These are phyloP conservation scores for Dasypogon diadema DNA, from an alignment of 2,888 invertebrate genomes.

Conservation along the genomic window DNA sequence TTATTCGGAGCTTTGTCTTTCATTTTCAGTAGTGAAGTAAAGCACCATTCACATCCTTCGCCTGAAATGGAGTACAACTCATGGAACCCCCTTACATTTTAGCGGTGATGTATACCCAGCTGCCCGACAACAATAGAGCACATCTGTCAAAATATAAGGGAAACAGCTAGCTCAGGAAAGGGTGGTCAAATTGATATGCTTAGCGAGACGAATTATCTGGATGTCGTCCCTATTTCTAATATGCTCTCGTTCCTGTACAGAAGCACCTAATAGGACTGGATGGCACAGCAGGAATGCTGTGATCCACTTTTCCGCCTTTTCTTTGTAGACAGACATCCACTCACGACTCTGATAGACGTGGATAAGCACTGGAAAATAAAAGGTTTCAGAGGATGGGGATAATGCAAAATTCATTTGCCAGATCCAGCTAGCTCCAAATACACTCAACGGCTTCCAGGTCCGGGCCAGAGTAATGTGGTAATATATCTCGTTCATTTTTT, in stretches of 20 bases:
- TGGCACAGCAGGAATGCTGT: not conserved
- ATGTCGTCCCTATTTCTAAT: slow-evolving; percentile 49
- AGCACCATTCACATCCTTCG: not conserved
- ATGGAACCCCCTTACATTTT: not conserved
- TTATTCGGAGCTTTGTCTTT: slow-evolving; percentile 35
- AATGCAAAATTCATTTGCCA: slow-evolving; percentile 51
- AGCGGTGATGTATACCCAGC: slow-evolving; percentile 24
- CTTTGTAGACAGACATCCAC: slow-evolving; percentile 19
- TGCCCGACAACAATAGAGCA: slow-evolving; percentile 46
- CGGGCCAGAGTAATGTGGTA: slow-evolving; percentile 7
- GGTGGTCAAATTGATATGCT: slow-evolving; percentile 54
- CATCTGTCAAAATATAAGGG: slow-evolving; percentile 52
- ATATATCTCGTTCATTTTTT: slow-evolving; percentile 13
- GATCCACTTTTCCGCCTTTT: slow-evolving; percentile 39
- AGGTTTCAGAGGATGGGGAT: slow-evolving; percentile 23
- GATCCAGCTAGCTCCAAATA: slow-evolving; percentile 50
- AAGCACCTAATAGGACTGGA: not conserved
- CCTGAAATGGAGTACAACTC: not conserved
- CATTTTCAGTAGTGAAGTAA: not conserved
- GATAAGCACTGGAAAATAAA: slow-evolving; percentile 39
- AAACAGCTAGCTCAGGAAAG: slow-evolving; percentile 38
- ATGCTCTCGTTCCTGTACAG: not conserved
- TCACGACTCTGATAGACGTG: slow-evolving; percentile 27
- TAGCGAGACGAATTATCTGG: slow-evolving; percentile 54
- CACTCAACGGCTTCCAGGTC: slow-evolving; percentile 9